A percentile compares a stretch with the other conserved stretches of the same genome.
These are phyloP conservation scores for Saturnia pavonia DNA, from an alignment of 2,888 invertebrate species.

Conservation along the genomic window DNA sequence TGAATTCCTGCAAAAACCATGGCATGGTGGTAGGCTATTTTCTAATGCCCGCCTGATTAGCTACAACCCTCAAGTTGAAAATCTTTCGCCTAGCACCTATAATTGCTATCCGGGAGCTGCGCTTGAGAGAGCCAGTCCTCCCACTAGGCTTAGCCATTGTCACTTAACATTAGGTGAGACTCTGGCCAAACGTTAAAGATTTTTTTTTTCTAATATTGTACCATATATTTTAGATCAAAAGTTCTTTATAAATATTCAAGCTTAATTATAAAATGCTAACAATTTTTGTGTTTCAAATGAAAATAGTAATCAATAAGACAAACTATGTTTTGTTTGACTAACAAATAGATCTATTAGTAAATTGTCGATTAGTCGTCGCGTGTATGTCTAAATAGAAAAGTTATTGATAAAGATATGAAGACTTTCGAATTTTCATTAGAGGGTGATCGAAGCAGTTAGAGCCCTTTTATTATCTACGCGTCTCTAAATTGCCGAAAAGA, in stretches of 20 bases:
- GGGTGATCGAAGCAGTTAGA: conserved; percentile 78
- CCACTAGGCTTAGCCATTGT: no score
- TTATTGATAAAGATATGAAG: conserved; percentile 75
- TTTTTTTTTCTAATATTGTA: no score
- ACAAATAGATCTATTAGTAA: conserved; percentile 42
- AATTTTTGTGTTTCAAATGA: not conserved
- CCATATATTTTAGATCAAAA: no score
- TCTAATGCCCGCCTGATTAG: no score
- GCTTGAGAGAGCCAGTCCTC: no score
- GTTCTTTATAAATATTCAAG: not conserved
- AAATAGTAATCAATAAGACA: not conserved
- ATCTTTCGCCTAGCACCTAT: no score
- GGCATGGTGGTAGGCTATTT: no score
- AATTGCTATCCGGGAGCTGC: no score
- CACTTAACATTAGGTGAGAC: no score
- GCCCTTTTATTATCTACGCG: conserved; percentile 82
- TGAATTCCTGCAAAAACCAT: no score
- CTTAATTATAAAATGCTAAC: not conserved
- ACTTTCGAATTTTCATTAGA: conserved; percentile 79
- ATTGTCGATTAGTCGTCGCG: conserved; percentile 39
- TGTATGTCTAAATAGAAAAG: conserved; percentile 56
- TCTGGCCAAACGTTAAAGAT: no score
- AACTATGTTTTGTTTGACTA: conserved; percentile 22
- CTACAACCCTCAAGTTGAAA: no score
- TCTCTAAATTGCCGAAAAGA: conserved; percentile 81